Evolutionary conservation across 2,888 invertebrate species (phyloP), one percentile per base, ranked within the genome.

Genomic region (Euphydryas editha): DNA sequence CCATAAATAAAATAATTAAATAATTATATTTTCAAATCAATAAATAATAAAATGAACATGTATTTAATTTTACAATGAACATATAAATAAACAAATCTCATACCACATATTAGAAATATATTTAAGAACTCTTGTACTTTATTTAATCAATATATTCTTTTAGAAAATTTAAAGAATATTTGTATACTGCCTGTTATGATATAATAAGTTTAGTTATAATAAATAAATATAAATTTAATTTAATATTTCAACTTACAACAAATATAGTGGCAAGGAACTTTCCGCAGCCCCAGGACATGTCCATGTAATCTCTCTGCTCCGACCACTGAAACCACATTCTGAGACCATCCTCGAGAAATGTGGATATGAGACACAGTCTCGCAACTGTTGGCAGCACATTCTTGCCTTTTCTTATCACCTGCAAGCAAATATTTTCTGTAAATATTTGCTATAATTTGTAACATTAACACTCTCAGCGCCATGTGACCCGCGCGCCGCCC

Each of bases 251-350:
- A 85, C 90, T 89, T 69, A 99, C 93, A 70, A 99, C 99, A 91
- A 99, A 99, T 74, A 98, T 76, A 17, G 98, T 98, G 59, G 99
- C 99, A 69, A 99, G 88, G 87, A 99, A 96, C 81, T 95, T 96
- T 54, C 99, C 99, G 92, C 99, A 99, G 55, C 97, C 96, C 99
- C 99, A 99, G 15, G 98, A 97, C 93, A 97, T 96, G 85, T 98
- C 96, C 98, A 99, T 99, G 87, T 99, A 99, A 85, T 99, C 98
- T 51, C 98, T 94, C 87, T 99, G 99, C 82, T 99, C 99, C 62
- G 95, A 95, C 99, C 99, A 99, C 88, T 99, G 99, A 82, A 98
- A 97, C 96, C 98, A 99, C 99, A 99, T 99, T 70, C 99, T 95
- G 68, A 99, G 94, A 1, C 99, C 99, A 94, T 99, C 99, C 92